phyloP scores from a whole-genome alignment of 2,113 vertebrate species.

The Apteryx owenii region DNA sequence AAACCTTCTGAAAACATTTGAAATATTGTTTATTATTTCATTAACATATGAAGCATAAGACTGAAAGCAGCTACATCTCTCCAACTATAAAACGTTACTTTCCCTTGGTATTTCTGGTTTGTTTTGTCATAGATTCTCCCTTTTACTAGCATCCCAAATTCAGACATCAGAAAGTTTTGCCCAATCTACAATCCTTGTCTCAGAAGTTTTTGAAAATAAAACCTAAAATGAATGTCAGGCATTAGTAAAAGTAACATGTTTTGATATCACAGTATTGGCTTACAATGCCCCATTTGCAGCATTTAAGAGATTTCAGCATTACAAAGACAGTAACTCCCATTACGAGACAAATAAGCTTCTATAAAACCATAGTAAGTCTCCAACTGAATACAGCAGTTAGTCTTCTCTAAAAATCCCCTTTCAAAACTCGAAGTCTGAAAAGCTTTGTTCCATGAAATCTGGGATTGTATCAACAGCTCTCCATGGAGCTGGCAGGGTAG shows the following conservation, averaged over 20 bases:
- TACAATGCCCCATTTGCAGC: conserved; percentile 9
- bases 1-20: neutral
- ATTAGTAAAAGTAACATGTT: conserved; percentile 7
- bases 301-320: neutral
- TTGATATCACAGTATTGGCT: neutral
- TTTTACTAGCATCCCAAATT: neutral
- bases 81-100: neutral
- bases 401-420: conserved; percentile 17
- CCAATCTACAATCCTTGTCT: neutral
- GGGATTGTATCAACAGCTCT: conserved; percentile 47
- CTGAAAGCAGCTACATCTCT: neutral
- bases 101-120: neutral
- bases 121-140: neutral
- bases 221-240: neutral
- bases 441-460: conserved; percentile 41
- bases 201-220: neutral
- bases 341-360: conserved; percentile 34
- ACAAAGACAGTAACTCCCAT: neutral
- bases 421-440: conserved; percentile 31
- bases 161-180: neutral
- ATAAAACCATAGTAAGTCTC: conserved; percentile 20
- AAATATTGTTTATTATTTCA: neutral
- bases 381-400: conserved; percentile 2
- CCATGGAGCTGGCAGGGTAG: conserved; percentile 29
- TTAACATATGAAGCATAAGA: neutral